Conservation (phyloP, 2,888 invertebrate species). For the Perizoma flavofasciatum region DNA sequence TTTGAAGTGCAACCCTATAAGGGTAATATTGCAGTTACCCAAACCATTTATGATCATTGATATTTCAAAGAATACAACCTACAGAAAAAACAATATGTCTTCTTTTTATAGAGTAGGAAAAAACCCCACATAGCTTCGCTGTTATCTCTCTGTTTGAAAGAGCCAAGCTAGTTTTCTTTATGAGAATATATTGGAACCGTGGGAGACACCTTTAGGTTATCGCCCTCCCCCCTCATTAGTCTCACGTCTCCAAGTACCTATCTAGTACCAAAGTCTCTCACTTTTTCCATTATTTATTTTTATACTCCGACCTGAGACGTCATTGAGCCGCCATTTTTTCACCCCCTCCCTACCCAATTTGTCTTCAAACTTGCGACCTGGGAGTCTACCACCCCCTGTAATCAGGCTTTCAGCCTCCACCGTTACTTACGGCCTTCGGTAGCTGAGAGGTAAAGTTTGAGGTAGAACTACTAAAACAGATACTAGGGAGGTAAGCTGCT, state of each 20-base stretch:
- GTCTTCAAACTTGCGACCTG: constrained; percentile 73
- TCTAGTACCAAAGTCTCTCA: constrained; percentile 39
- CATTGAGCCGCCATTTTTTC: constrained; percentile 67
- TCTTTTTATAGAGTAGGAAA: too few species aligned
- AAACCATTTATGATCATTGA: too few species aligned
- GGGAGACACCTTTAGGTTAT: constrained; percentile 18
- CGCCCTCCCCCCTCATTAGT: constrained; percentile 27
- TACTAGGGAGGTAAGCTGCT: constrained; percentile 12
- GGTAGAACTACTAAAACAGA: constrained; percentile 11
- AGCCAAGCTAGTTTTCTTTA: background rate
- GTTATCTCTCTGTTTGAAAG: too few species aligned
- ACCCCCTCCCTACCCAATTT: constrained; percentile 60
- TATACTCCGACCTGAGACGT: constrained; percentile 58
- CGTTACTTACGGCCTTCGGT: constrained; percentile 67
- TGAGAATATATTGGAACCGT: background rate
- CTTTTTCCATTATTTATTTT: constrained; percentile 58
- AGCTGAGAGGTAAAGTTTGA: constrained; percentile 48
- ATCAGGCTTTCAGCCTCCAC: constrained; percentile 46
- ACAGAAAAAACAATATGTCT: too few species aligned
- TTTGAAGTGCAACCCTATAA: too few species aligned
- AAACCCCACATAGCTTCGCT: too few species aligned
- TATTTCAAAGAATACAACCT: too few species aligned
- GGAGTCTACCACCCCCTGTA: constrained; percentile 43
- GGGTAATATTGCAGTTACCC: too few species aligned
- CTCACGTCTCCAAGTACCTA: constrained; percentile 26